A percentile compares a stretch with the other conserved stretches of the same genome.
phyloP scores from a whole-genome alignment of 1,140 invertebrate genomes.

The Adelges cooleyi region DNA sequence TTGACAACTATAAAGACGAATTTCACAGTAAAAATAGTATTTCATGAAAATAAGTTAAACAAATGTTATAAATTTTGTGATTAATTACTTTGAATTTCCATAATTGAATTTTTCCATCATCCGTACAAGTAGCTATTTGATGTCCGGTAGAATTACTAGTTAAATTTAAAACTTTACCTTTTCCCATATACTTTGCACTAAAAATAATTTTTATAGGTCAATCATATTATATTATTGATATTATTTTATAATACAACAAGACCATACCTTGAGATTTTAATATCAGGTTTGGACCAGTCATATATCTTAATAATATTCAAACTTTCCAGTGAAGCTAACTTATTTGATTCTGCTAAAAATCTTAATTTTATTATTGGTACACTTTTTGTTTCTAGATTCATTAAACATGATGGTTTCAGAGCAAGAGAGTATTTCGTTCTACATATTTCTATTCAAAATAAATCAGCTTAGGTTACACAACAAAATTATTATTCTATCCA shows the following conservation, averaged over 20 bases:
- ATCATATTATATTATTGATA: neutral
- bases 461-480: too few species aligned
- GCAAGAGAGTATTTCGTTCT: neutral
- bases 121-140: slow-evolving; percentile 5
- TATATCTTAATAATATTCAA: neutral
- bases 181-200: neutral
- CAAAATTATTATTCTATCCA: neutral
- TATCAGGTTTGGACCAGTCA: neutral
- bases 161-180: neutral
- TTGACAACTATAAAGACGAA: slow-evolving; percentile 1
- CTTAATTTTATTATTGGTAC: neutral
- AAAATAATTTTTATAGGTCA: neutral
- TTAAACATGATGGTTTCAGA: neutral
- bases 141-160: neutral
- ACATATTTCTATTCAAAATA: too few species aligned
- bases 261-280: slow-evolving; percentile 3
- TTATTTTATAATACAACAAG: neutral
- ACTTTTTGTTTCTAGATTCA: slow-evolving; percentile 14
- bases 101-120: slow-evolving; percentile 13
- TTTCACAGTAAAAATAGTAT: too few species aligned
- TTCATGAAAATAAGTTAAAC: too few species aligned
- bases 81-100: neutral
- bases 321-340: neutral
- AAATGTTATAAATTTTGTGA: too few species aligned
- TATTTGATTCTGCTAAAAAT: neutral